A percentile compares a stretch with the other conserved stretches of the same genome.
phyloP scores from a whole-genome alignment of 1,140 invertebrate species.

The Hormaphis cornu region DNA sequence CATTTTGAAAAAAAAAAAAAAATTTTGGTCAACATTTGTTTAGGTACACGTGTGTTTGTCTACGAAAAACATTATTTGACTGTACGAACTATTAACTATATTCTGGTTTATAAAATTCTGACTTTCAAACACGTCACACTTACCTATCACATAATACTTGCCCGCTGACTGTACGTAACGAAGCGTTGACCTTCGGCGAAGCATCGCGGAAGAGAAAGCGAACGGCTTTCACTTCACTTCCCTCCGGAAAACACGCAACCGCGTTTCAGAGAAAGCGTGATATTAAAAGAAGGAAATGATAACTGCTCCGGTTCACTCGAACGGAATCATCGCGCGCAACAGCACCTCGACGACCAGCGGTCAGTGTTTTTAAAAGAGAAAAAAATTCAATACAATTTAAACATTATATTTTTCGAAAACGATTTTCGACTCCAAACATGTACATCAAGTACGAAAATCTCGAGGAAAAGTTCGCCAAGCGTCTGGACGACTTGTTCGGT shows the following conservation, averaged over 20 bases:
- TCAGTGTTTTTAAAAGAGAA: neutral
- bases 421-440: conserved; percentile 39
- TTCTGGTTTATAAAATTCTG: too few relatives aligned
- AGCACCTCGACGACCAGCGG: neutral
- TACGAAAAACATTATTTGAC: too few relatives aligned
- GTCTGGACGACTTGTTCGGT: conserved; percentile 57
- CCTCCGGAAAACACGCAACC: too few relatives aligned
- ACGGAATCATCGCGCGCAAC: too few relatives aligned
- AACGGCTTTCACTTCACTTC: neutral
- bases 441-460: conserved; percentile 51
- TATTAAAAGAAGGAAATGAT: conserved; percentile 11
- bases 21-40: too few relatives aligned
- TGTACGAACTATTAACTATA: too few relatives aligned
- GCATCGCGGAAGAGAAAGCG: conserved; percentile 7
- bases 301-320: neutral
- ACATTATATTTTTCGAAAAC: too few relatives aligned
- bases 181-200: conserved; percentile 39
- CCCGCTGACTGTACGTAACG: too few relatives aligned
- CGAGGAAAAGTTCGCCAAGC: conserved; percentile 50
- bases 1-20: too few relatives aligned
- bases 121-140: too few relatives aligned
- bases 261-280: neutral
- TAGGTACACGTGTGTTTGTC: too few relatives aligned
- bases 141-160: too few relatives aligned
- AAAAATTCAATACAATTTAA: neutral